Evolutionary conservation across 2,797 vertebrate species (phyloP).

Genomic region (Lerista edwardsae): DNA sequence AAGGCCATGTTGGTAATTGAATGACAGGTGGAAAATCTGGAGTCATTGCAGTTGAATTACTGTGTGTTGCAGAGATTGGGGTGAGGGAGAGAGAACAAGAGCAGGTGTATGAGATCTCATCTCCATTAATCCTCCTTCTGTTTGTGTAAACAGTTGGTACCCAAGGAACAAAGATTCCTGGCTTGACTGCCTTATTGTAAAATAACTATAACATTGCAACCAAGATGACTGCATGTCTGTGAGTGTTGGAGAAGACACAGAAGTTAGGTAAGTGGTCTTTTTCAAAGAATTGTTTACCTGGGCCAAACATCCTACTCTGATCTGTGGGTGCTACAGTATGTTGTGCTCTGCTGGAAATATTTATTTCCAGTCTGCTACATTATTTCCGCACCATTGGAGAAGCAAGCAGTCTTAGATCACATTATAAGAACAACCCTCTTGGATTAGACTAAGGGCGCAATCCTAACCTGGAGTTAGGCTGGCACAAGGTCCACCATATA

Average conservation of each 20-base stretch:
- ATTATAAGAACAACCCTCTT: too few species aligned
- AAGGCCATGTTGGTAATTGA: not conserved
- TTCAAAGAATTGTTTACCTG: not conserved
- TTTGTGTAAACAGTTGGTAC: too few species aligned
- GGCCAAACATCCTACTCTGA: not conserved
- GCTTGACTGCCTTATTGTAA: not conserved
- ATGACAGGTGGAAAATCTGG: not conserved
- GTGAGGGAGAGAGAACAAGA: too few species aligned
- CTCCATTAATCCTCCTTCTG: not conserved
- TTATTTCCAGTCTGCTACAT: too few species aligned
- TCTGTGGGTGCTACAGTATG: not conserved
- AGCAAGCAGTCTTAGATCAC: not conserved
- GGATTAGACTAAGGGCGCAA: too few species aligned
- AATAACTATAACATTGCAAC: too few species aligned
- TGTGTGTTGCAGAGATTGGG: not conserved
- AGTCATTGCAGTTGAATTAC: not conserved
- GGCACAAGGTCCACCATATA: too few species aligned
- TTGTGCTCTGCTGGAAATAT: not conserved
- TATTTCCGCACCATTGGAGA: not conserved
- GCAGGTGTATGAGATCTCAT: too few species aligned
- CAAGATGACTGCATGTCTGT: not conserved
- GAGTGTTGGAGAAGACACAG: not conserved
- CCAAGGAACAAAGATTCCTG: not conserved
- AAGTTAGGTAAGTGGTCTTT: not conserved
- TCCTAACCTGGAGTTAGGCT: too few species aligned